phyloP scores from a whole-genome alignment of 2,888 invertebrate genomes.

The Drosophila colorata region DNA sequence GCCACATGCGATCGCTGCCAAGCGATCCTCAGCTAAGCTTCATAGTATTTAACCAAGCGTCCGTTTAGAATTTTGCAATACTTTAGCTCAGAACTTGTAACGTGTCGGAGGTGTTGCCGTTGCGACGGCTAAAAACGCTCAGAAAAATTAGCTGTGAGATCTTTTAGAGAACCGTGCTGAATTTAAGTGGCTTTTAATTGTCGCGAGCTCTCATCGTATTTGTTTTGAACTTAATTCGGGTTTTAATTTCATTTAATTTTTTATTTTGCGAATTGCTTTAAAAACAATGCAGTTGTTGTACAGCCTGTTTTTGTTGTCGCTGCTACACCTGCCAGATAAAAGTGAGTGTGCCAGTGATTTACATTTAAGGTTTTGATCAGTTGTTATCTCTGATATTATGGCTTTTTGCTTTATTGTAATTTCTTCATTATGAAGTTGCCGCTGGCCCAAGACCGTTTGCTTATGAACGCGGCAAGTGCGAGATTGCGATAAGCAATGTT shows the following conservation, averaged over 20 bases:
- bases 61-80: slow-evolving; percentile 75
- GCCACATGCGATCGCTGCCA: slow-evolving; percentile 9
- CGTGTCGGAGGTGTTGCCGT: slow-evolving; percentile 59
- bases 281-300: slow-evolving; percentile 37
- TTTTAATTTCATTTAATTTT: slow-evolving; percentile 22
- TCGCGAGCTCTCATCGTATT: slow-evolving; percentile 25
- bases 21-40: slow-evolving; percentile 35
- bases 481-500: slow-evolving; percentile 66
- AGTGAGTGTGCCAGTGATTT: slow-evolving; percentile 40
- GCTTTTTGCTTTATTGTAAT: slow-evolving; percentile 2
- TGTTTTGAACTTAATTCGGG: slow-evolving; percentile 14
- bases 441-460: slow-evolving; percentile 51
- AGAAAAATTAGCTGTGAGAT: slow-evolving; percentile 35
- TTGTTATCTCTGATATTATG: slow-evolving; percentile 11
- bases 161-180: slow-evolving; percentile 42
- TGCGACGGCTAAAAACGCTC: slow-evolving; percentile 25
- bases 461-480: slow-evolving; percentile 76
- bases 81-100: slow-evolving; percentile 75
- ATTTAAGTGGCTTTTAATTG: slow-evolving; percentile 47
- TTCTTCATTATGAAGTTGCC: slow-evolving; percentile 10
- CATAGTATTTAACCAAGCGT: slow-evolving; percentile 76
- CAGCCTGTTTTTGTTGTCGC: slow-evolving; percentile 11
- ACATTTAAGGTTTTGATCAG: too few species aligned
- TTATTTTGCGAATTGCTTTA: background rate
- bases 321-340: slow-evolving; percentile 24